Base-by-base conservation (phyloP, 2,113 vertebrate genomes). In the Gymnobelideus leadbeateri region DNA sequence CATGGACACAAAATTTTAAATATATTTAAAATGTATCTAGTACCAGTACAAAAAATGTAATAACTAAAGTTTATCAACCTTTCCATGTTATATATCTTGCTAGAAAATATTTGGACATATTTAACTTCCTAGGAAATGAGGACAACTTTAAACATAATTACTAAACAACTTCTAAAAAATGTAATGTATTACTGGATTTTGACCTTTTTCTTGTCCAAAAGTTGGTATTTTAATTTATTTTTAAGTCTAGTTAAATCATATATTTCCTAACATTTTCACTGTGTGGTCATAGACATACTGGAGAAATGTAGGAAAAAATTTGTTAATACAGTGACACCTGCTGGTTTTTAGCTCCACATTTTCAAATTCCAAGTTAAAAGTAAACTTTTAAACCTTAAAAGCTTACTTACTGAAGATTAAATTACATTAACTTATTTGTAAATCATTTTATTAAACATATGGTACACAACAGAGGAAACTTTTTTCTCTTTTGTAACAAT, bases 311-410 rank as follows among this genome's bases (percentile, higher is more conserved):
- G 10, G 24, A 0, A 43, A 43, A 94, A 92, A 28, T 11, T 53
- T 96, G 91, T 96, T 92, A 93, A 52, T 21, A 93, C 77, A 97
- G 97, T 92, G 97, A 97, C 97, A 96, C 96, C 97, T 98, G 57
- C 97, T 97, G 97, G 97, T 89, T 50, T 90, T 95, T 49, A 90
- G 51, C 49, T 53, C 51, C 31, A 96, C 47, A 96, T 89, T 94
- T 49, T 95, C 43, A 91, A 61, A 49, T 53, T 89, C 21, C 47
- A 93, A 94, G 21, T 61, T 31, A 94, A 95, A 50, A 91, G n/a
- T 10, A 94, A 77, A 90, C 47, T n/a, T 5, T 55, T 92, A 21
- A 43, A 21, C 16, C 31, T 95, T 24, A 54, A 84, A 91, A 51
- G 2, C 89, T 92, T 92, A 51, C 57, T 57, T 77, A 95, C 51